A percentile compares a stretch with the other conserved stretches of the same genome.
phyloP scores from a whole-genome alignment of 1,140 invertebrate species.

The Eriocheir sinensis region DNA sequence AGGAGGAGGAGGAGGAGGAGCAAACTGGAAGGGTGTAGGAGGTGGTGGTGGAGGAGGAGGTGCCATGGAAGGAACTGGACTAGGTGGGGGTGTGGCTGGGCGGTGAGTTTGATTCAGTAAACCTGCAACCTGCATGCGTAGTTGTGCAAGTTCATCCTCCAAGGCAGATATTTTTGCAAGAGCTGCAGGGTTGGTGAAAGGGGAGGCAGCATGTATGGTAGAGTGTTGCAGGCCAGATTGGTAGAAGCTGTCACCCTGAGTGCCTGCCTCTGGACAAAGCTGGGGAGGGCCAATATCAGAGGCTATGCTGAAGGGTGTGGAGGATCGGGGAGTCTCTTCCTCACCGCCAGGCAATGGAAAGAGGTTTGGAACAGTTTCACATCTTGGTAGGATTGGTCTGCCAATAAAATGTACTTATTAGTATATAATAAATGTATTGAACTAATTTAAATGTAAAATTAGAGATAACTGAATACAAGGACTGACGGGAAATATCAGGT shows the following conservation, averaged over 20 bases:
- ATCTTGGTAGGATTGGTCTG: conserved; percentile 66
- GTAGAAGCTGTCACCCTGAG: conserved; percentile 8
- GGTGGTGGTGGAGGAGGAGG: conserved; percentile 68
- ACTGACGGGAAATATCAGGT: too few species aligned
- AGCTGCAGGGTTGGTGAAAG: conserved; percentile 66
- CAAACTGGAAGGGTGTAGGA: conserved; percentile 31
- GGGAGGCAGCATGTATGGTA: conserved; percentile 63
- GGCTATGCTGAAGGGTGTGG: conserved; percentile 65
- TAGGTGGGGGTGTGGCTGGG: conserved; percentile 72
- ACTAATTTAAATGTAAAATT: too few species aligned
- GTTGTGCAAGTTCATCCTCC: conserved; percentile 70
- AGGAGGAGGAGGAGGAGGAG: background rate
- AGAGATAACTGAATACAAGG: too few species aligned
- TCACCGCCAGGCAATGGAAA: conserved; percentile 1
- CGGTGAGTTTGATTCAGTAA: conserved; percentile 65
- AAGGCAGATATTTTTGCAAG: conserved; percentile 68
- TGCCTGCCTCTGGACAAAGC: background rate
- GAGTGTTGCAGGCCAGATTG: conserved; percentile 39
- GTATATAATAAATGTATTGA: too few species aligned
- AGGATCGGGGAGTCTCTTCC: conserved; percentile 61
- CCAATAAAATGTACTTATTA: background rate
- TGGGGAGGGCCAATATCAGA: conserved; percentile 45
- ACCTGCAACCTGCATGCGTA: conserved; percentile 68
- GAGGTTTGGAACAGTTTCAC: conserved; percentile 65
- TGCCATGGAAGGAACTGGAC: conserved; percentile 46